A percentile compares a stretch with the other conserved stretches of the same genome.
Conservation (phyloP, 2,888 invertebrate genomes). For the Philereme vetulata region DNA sequence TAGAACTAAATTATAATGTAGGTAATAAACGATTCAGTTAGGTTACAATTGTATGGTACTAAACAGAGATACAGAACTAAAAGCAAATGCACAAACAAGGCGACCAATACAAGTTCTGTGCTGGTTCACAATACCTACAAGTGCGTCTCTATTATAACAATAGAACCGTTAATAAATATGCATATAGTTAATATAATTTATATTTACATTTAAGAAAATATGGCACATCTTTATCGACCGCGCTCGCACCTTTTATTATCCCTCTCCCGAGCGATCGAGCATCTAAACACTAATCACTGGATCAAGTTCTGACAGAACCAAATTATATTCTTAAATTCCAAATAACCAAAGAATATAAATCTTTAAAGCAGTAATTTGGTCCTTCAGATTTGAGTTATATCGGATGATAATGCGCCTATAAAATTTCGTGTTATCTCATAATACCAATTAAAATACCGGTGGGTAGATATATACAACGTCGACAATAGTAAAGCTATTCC, state of each 20-base stretch:
- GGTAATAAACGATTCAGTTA: constrained; percentile 49
- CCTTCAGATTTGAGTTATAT: constrained; percentile 36
- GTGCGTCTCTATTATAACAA: constrained; percentile 54
- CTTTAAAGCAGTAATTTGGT: constrained; percentile 23
- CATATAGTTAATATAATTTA: constrained; percentile 76
- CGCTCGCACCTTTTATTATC: constrained; percentile 55
- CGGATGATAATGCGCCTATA: constrained; percentile 63
- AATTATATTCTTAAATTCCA: constrained; percentile 16
- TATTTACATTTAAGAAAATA: constrained; percentile 83
- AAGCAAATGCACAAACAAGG: constrained; percentile 80
- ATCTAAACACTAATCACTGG: constrained; percentile 57
- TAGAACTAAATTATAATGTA: constrained; percentile 48
- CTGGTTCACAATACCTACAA: constrained; percentile 62
- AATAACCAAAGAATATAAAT: constrained; percentile 15
- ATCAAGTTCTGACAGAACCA: constrained; percentile 29
- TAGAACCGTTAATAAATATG: constrained; percentile 79
- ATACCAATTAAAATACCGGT: constrained; percentile 84
- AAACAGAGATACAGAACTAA: constrained; percentile 64
- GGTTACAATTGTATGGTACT: constrained; percentile 50
- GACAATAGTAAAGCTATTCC: constrained; percentile 61
- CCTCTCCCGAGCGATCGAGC: constrained; percentile 58
- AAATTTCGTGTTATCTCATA: constrained; percentile 68
- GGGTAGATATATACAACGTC: constrained; percentile 78
- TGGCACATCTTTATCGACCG: constrained; percentile 82
- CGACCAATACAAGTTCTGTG: constrained; percentile 69